Evolutionary conservation across 1,140 invertebrate genomes (phyloP).

Genomic region (Stenopsyche tienmushanensis): DNA sequence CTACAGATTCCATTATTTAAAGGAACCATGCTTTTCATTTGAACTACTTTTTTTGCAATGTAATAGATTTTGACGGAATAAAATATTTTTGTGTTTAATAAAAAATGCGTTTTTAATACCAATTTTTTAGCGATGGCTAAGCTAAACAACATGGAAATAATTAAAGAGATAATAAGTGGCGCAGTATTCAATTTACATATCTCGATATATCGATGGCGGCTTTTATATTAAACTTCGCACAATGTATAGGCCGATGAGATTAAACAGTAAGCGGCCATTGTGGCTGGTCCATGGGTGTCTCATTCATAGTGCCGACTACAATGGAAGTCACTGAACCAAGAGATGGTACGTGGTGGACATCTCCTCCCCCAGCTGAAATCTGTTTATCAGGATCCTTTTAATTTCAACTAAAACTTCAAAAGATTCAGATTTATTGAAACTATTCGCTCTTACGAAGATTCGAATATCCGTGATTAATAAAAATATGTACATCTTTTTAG

Average conservation of each 20-base stretch:
- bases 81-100: background rate
- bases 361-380: background rate
- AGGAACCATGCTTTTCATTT: background rate
- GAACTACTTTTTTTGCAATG: background rate
- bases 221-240: constrained; percentile 31
- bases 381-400: too few relatives aligned
- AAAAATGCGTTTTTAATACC: background rate
- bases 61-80: background rate
- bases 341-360: background rate
- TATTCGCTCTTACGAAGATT: too few relatives aligned
- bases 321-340: constrained; percentile 1
- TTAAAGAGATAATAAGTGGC: too few relatives aligned
- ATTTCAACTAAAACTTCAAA: too few relatives aligned
- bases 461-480: too few relatives aligned
- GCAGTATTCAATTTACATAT: background rate
- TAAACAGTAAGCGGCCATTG: constrained; percentile 33
- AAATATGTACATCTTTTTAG: too few relatives aligned
- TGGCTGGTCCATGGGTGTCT: constrained; percentile 25
- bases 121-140: background rate
- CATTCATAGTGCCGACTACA: constrained; percentile 12
- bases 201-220: constrained; percentile 16
- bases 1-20: too few relatives aligned
- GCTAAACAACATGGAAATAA: too few relatives aligned
- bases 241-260: constrained; percentile 30
- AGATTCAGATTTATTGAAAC: too few relatives aligned